These are phyloP conservation scores for Gymnocypris eckloni DNA, from an alignment of 2,797 vertebrate species.

Conservation along the genomic window DNA sequence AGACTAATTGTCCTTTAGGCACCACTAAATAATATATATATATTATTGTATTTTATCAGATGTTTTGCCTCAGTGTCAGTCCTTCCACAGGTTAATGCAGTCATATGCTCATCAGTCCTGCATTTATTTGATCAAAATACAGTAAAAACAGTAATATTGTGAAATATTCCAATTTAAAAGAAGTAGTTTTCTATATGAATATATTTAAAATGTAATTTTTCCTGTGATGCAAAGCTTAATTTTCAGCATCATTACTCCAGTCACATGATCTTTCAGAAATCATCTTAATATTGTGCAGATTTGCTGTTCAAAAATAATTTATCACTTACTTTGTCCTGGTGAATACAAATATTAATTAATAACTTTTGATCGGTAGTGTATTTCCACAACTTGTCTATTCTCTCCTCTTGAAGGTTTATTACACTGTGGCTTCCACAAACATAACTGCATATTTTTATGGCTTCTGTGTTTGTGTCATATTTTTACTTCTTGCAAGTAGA, in stretches of 20 bases:
- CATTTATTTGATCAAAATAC: neutral
- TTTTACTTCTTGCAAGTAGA: constrained; percentile 33
- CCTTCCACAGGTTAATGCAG: neutral
- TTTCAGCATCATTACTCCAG: too few species aligned
- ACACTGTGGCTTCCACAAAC: constrained; percentile 81
- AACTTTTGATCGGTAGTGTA: neutral
- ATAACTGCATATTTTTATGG: constrained; percentile 87
- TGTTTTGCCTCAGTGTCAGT: neutral
- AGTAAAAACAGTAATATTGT: neutral
- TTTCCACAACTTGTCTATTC: neutral
- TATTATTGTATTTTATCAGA: neutral
- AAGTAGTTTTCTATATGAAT: neutral
- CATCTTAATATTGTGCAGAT: too few species aligned
- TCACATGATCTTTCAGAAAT: too few species aligned
- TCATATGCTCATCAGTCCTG: neutral
- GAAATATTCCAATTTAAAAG: neutral
- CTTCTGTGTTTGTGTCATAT: constrained; percentile 53
- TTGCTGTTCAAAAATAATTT: too few species aligned
- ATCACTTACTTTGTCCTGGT: neutral
- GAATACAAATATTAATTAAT: neutral
- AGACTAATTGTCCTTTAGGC: neutral
- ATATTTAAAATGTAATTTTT: neutral
- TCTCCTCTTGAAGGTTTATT: neutral
- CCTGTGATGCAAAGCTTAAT: neutral
- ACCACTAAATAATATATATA: too few species aligned